Conservation (phyloP, 2,888 invertebrate genomes). For the Anticlea derivata region DNA sequence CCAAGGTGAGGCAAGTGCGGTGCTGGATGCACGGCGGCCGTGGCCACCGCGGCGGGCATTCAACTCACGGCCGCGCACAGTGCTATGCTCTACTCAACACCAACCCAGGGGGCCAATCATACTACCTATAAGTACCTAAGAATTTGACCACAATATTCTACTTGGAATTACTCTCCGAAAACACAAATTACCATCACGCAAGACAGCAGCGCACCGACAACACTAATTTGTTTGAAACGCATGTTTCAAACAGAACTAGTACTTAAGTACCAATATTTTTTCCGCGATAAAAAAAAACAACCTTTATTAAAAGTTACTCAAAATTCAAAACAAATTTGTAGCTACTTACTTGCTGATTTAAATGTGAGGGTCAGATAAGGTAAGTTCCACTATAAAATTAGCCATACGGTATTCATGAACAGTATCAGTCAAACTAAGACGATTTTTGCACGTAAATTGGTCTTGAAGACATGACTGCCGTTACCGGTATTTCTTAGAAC, state of each 20-base stretch:
- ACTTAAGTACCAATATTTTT: no score
- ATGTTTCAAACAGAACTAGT: conserved; percentile 14
- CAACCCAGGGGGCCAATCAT: conserved; percentile 24
- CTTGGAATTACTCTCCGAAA: conserved; percentile 30
- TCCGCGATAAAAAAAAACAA: no score
- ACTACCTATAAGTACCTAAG: conserved; percentile 13
- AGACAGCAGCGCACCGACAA: conserved; percentile 20
- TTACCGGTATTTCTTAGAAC: conserved; percentile 66
- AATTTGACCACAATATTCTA: conserved; percentile 30
- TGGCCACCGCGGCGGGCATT: conserved; percentile 65
- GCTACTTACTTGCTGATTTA: conserved; percentile 52
- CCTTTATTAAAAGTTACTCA: no score
- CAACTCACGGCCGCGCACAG: conserved; percentile 67
- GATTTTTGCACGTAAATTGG: conserved; percentile 75
- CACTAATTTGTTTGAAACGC: conserved; percentile 13
- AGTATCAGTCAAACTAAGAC: conserved; percentile 61
- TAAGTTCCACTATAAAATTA: conserved; percentile 51
- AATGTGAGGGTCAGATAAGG: conserved; percentile 40
- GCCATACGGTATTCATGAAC: conserved; percentile 60
- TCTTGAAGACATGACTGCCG: conserved; percentile 67
- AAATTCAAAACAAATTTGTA: no score
- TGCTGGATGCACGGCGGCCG: conserved; percentile 64
- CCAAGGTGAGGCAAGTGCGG: conserved; percentile 72
- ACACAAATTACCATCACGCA: conserved; percentile 33
- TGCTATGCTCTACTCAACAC: conserved; percentile 42